phyloP scores from a whole-genome alignment of 2,797 vertebrate species.

The Moxostoma hubbsi region DNA sequence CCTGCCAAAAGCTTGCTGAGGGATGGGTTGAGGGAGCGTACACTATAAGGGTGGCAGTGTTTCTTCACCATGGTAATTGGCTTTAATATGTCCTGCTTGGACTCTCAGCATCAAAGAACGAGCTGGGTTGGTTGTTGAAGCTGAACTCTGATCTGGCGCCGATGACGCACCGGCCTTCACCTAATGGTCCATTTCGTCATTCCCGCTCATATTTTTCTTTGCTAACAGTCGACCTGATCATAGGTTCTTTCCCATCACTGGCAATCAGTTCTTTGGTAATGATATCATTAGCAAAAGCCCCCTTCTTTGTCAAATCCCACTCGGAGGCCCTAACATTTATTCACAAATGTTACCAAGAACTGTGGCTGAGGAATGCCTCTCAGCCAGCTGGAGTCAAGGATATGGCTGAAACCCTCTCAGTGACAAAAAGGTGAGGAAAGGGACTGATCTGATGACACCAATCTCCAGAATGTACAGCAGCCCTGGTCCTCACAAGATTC shows the following conservation, averaged over 20 bases:
- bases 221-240: constrained; percentile 28
- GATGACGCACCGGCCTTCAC: constrained; percentile 27
- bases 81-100: constrained; percentile 55
- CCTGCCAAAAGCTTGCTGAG: constrained; percentile 42
- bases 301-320: constrained; percentile 42
- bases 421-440: not conserved
- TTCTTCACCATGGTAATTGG: constrained; percentile 55
- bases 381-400: constrained; percentile 34
- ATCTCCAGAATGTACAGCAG: constrained; percentile 12
- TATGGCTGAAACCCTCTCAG: not conserved
- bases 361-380: constrained; percentile 39
- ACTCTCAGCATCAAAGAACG: constrained; percentile 17
- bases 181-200: constrained; percentile 35
- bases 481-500: constrained; percentile 16
- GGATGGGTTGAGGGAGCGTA: constrained; percentile 31
- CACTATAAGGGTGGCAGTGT: constrained; percentile 17
- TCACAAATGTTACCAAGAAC: too few relatives aligned
- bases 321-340: constrained; percentile 21
- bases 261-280: constrained; percentile 44
- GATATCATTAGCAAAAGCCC: constrained; percentile 57
- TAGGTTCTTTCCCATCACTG: constrained; percentile 23
- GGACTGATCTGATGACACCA: constrained; percentile 39
- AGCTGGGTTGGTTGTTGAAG: constrained; percentile 38
- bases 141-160: constrained; percentile 43
- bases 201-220: constrained; percentile 26